Base-by-base conservation (phyloP, 2,888 invertebrate species). In the Cyaniris semiargus region DNA sequence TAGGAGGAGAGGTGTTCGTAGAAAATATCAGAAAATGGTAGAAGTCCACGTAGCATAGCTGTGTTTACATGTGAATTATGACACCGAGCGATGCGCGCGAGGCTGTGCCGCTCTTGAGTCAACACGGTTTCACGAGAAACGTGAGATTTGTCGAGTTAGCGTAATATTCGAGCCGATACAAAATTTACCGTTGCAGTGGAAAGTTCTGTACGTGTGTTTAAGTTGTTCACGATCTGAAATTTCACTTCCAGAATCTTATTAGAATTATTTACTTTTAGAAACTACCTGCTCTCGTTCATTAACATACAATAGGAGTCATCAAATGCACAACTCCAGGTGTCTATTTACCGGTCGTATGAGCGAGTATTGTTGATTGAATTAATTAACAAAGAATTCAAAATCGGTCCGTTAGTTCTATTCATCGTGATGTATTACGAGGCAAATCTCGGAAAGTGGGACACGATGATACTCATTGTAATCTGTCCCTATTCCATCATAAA, bases 61-160 rank as follows among this genome's bases (percentile, higher is more conserved):
- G 85, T 92, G 91, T 92, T 91, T 92, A 91, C 90, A 84, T 89
- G 89, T 88, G 88, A 92, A 90, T 90, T 92, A 89, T 90, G 89
- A 90, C 92, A 91, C 88, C 85, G 84, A 83, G 83, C 83, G 85
- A 85, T 80, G 80, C 81, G 81, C 80, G 80, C 79, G 81, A 81
- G 79, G 75, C 80, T 80, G 78, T 76, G 70, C 48, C 48, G 78
- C 77, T 79, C 78, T 78, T 81, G 78, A 83, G 84, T 80, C 83
- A 85, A 83, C 81, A 83, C 81, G 82, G 78, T 83, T 81, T 79
- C 81, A 80, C 82, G 86, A 85, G 85, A 88, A 88, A 88, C 85
- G 83, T 84, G 82, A 84, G 81, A 83, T 85, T 83, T 84, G 81
- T 81, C 83, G 82, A 81, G 81, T 81, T 83, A 81, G 82, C 83